Base-by-base conservation (phyloP, 64 coral and sea anemone genomes). In the Dendronephthya gigantea region DNA sequence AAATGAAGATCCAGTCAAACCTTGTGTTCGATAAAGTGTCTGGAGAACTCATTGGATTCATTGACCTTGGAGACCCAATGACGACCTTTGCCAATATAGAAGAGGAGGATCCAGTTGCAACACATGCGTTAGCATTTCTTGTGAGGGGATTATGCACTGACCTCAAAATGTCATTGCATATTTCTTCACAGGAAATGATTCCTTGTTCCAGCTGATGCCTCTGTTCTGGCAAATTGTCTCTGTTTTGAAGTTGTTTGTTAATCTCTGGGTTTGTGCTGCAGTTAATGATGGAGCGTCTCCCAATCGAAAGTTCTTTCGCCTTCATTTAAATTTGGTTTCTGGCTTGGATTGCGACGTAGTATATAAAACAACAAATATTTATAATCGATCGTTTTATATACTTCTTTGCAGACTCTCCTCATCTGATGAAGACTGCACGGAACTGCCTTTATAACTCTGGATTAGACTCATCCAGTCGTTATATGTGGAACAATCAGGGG, bases 121-220 rank as follows among this genome's bases (percentile, higher is more conserved):
- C 69, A 10, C 69, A 76, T 76, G 69, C 69, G 4, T 16, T 76
- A 16, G 69, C 69, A 76, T 76, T 76, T 76, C 69, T 76, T 6
- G 69, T 76, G n/a, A 76, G 69, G n/a, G 69, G 69, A 76, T 10
- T 76, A 29, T 76, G 6, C 69, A 76, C 69, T 76, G 69, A 76
- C 25, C 3, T 70, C 6, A 76, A 29, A 7, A 76, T 27, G 25
- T 76, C 69, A 27, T 76, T 76, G 69, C 69, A 76, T 76, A 76
- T 16, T 76, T 10, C 11, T 45, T 45, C 11, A 45, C 41, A 45
- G 41, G 11, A 29, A 76, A 76, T 76, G 69, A 33, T 38, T 33
- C n/a, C 4, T 76, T 30, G 2, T 31, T 5, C 16, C 69, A 76
- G 69, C 12, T 76, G 12, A 76, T 76, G 69, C n/a, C 69, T 7